Evolutionary conservation across 2,888 invertebrate species (phyloP).

Genomic region (Hydroisotoma schaefferi): DNA sequence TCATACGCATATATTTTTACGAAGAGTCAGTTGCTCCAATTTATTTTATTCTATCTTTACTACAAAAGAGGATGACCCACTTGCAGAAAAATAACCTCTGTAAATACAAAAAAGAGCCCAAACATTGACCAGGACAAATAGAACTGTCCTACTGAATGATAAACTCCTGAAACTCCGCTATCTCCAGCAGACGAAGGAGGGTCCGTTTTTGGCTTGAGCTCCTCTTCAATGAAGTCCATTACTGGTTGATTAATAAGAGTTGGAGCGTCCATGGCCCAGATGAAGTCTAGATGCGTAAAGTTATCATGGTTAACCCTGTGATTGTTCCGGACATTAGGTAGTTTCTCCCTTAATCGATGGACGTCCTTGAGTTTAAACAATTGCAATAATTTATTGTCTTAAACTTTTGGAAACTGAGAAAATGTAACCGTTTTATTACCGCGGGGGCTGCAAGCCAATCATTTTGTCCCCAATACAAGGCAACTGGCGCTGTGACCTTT

Average conservation of each 20-base stretch:
- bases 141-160: too few species aligned
- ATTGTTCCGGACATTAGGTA: slow-evolving; percentile 60
- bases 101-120: too few species aligned
- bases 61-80: too few species aligned
- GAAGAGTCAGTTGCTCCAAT: too few species aligned
- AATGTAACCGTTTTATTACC: slow-evolving; percentile 19
- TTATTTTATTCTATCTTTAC: too few species aligned
- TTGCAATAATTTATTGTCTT: neutral
- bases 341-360: slow-evolving; percentile 56
- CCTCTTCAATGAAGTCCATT: slow-evolving; percentile 54
- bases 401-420: neutral
- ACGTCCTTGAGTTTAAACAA: slow-evolving; percentile 58
- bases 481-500: slow-evolving; percentile 59
- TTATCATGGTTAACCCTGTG: slow-evolving; percentile 61
- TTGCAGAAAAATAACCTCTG: too few species aligned
- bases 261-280: slow-evolving; percentile 64
- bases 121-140: too few species aligned
- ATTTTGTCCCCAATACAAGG: slow-evolving; percentile 62
- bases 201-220: too few species aligned
- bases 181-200: too few species aligned
- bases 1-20: too few species aligned
- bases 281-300: slow-evolving; percentile 73
- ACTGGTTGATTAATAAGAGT: slow-evolving; percentile 60
- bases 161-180: too few species aligned
- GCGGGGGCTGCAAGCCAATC: slow-evolving; percentile 42